Evolutionary conservation across 2,888 invertebrate genomes (phyloP), one percentile per base, ranked within the genome.

Genomic region (Parthenolecanium corni): DNA sequence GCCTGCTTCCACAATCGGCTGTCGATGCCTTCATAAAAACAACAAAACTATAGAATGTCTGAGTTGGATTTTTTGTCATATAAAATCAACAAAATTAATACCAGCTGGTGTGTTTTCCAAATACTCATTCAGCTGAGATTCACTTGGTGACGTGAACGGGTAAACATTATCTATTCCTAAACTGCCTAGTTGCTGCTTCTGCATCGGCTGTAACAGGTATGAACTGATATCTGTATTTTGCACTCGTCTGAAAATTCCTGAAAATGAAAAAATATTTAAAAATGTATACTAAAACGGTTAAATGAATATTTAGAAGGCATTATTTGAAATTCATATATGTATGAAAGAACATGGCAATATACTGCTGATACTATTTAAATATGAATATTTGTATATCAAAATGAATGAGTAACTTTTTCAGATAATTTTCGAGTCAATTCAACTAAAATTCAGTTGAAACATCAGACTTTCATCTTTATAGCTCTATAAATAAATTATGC

Each of bases 1-100:
- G 96, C 96, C 74, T 97, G 95, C 70, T 89, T 86, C 98, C 98
- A 98, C 69, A 96, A 78, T 65, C 91, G 79, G 52, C 85, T 83
- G 74, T 95, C 93, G 71, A 96, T 87, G n/a, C 93, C 89, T 71
- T 69, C 66, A 67, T n/a, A 68, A 69, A 68, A 65, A 62, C 57
- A n/a, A 49, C 40, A 46, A 53, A 11, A 11, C n/a, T 21, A 23
- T 25, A 44, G 42, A 42, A 44, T n/a, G 40, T 44, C 23, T n/a
- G n/a, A 56, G 31, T 42, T 4, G n/a, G n/a, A n/a, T n/a, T n/a
- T n/a, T n/a, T n/a, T n/a, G n/a, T n/a, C n/a, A n/a, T n/a, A n/a
- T n/a, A n/a, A n/a, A n/a, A n/a, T n/a, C n/a, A n/a, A n/a, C n/a
- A n/a, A 44, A 18, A 53, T 31, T 65, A 63, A 66, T 70, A 80